These are phyloP conservation scores for Zaprionus inermis DNA, from an alignment of 1,140 invertebrate genomes.

Conservation along the genomic window DNA sequence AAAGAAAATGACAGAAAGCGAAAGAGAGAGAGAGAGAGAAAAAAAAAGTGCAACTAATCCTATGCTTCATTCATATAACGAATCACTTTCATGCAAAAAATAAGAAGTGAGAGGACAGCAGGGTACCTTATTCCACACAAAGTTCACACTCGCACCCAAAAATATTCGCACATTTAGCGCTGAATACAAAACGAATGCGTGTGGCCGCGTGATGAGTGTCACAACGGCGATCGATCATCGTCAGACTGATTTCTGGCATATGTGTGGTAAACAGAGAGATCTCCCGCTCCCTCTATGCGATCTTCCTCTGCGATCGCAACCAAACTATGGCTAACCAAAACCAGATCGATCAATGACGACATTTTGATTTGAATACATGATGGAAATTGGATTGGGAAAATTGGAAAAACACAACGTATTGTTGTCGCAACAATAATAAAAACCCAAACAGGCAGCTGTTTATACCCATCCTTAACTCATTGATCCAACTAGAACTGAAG, in stretches of 20 bases:
- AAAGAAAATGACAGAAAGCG: too few relatives aligned
- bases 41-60: too few relatives aligned
- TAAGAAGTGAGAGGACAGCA: background rate
- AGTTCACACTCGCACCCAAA: background rate
- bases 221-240: conserved; percentile 48
- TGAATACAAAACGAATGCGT: background rate
- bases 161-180: conserved; percentile 1
- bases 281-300: background rate
- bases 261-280: conserved; percentile 39
- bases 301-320: background rate
- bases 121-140: too few relatives aligned
- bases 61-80: too few relatives aligned
- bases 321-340: background rate
- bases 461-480: conserved; percentile 16
- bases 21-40: too few relatives aligned
- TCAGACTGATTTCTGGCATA: conserved; percentile 52
- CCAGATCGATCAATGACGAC: conserved; percentile 53
- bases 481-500: conserved; percentile 11
- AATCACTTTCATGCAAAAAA: background rate
- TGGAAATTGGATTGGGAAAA: conserved; percentile 23
- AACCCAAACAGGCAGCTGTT: conserved; percentile 59
- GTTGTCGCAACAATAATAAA: conserved; percentile 33
- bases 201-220: conserved; percentile 18
- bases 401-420: conserved; percentile 18
- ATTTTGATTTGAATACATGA: conserved; percentile 48